Evolutionary conservation across 1,140 invertebrate species (phyloP).

Genomic region (Lethrus apterus): DNA sequence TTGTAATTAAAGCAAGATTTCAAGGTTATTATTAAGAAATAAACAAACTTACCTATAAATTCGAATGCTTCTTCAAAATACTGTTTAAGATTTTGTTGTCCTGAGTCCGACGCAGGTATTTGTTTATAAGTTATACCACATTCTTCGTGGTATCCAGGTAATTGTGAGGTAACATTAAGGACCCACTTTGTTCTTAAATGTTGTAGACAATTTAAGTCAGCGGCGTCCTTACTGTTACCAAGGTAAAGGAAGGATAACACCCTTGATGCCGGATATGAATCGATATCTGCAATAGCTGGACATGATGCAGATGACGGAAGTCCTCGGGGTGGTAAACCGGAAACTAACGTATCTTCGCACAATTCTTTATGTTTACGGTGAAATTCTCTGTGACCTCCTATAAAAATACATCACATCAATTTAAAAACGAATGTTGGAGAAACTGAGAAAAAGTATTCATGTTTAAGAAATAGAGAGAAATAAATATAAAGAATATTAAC

Average conservation of each 20-base stretch:
- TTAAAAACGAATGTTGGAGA: no score
- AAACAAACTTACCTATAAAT: slow-evolving; percentile 73
- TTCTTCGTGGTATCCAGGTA: slow-evolving; percentile 62
- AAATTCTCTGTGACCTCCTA: slow-evolving; percentile 66
- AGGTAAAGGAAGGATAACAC: slow-evolving; percentile 83
- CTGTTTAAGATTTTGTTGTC: slow-evolving; percentile 84
- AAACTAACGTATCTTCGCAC: slow-evolving; percentile 53
- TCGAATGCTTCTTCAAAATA: slow-evolving; percentile 87
- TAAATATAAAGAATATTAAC: no score
- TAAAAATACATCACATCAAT: no score
- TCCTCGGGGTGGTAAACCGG: slow-evolving; percentile 33
- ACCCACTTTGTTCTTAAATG: slow-evolving; percentile 65
- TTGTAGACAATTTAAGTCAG: slow-evolving; percentile 60
- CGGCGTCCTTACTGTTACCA: slow-evolving; percentile 78
- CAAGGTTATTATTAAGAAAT: no score
- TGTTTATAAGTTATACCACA: slow-evolving; percentile 71
- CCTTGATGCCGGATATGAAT: slow-evolving; percentile 68
- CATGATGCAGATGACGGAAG: slow-evolving; percentile 37
- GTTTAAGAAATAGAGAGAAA: no score
- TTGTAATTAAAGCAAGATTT: no score
- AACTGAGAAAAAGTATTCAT: no score
- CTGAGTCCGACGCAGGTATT: slow-evolving; percentile 76
- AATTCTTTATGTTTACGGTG: slow-evolving; percentile 55
- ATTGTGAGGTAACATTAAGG: slow-evolving; percentile 75
- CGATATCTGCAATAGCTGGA: slow-evolving; percentile 53